A percentile compares a stretch with the other conserved stretches of the same genome.
Evolutionary conservation across 2,888 invertebrate species (phyloP).

Genomic region (Macropis europaea): DNA sequence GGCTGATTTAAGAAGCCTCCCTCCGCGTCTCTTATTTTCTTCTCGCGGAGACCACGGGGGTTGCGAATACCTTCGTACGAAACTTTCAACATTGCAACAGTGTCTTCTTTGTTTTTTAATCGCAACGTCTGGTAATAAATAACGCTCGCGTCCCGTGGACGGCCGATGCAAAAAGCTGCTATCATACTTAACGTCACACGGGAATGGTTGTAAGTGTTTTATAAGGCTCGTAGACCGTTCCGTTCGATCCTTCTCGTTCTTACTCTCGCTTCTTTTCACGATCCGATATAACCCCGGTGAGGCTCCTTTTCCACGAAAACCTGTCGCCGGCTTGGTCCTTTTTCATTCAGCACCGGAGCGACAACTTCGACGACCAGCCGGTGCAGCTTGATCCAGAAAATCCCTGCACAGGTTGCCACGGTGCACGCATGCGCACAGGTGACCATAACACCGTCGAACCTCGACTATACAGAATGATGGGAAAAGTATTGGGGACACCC

Average conservation of each 20-base stretch:
- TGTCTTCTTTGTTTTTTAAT: too few relatives aligned
- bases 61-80: too few relatives aligned
- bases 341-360: constrained; percentile 32
- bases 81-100: too few relatives aligned
- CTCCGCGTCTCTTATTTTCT: neutral
- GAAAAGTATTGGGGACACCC: too few relatives aligned
- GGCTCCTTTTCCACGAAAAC: constrained; percentile 48
- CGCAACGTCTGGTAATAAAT: constrained; percentile 18
- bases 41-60: too few relatives aligned
- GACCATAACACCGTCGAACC: too few relatives aligned
- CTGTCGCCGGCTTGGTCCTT: constrained; percentile 29
- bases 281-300: constrained; percentile 7
- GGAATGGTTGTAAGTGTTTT: constrained; percentile 36
- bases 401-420: constrained; percentile 1
- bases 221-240: neutral
- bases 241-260: neutral
- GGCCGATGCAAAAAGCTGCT: constrained; percentile 32
- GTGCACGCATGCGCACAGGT: neutral
- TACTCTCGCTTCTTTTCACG: constrained; percentile 17
- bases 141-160: constrained; percentile 15
- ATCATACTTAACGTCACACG: constrained; percentile 43
- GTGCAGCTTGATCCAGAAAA: constrained; percentile 28
- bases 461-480: too few relatives aligned
- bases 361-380: constrained; percentile 28
- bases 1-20: constrained; percentile 70